Evolutionary conservation across 1,140 invertebrate species (phyloP).

Genomic region (Meteorus sp.): DNA sequence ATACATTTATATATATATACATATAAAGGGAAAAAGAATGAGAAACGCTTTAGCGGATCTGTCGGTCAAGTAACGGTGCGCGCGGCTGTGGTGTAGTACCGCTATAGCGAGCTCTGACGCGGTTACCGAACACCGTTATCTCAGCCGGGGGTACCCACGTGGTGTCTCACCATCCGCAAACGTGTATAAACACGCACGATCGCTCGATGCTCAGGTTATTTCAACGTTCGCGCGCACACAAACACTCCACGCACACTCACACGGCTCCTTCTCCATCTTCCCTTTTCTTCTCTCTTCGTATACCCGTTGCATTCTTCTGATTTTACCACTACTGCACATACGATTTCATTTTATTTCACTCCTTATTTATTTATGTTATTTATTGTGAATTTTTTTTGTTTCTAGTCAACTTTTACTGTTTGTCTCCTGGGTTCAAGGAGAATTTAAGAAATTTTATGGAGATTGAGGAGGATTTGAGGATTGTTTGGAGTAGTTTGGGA

Average conservation of each 20-base stretch:
- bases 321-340: neutral
- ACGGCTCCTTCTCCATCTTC: constrained; percentile 2
- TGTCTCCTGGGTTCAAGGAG: too few relatives aligned
- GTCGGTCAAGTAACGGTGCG: constrained; percentile 59
- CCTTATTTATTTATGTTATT: too few relatives aligned
- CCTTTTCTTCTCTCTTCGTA: constrained; percentile 6
- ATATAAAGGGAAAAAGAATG: constrained; percentile 17
- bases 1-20: constrained; percentile 2
- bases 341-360: constrained; percentile 1
- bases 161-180: constrained; percentile 43
- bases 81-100: constrained; percentile 50
- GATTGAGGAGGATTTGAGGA: too few relatives aligned
- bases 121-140: constrained; percentile 55
- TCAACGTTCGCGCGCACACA: too few relatives aligned
- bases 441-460: too few relatives aligned
- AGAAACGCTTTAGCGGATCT: constrained; percentile 55
- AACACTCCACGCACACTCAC: constrained; percentile 4
- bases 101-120: constrained; percentile 53
- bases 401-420: too few relatives aligned
- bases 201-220: constrained; percentile 30
- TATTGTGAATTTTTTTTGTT: too few relatives aligned
- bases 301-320: too few relatives aligned
- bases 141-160: constrained; percentile 46
- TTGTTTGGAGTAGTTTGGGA: too few relatives aligned
- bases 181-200: too few relatives aligned